Percentiles rank a stretch among this genome's conserved stretches.
Conservation (phyloP, 1,140 invertebrate species). For the Drepana arcuata region DNA sequence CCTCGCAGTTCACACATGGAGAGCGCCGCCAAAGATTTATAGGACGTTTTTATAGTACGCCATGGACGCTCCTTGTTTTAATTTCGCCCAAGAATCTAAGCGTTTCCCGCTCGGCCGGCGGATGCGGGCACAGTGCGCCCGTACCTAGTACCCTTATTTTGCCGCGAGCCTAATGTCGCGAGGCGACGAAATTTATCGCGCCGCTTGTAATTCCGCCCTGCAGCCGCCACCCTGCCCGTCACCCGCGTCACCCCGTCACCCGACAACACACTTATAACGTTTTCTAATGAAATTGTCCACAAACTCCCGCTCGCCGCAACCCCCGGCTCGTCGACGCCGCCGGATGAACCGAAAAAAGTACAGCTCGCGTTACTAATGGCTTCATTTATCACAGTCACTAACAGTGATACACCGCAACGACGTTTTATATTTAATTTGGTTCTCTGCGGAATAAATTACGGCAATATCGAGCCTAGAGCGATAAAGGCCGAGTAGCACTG, state of each 20-base stretch:
- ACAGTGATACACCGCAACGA: slow-evolving; percentile 68
- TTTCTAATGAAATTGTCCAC: slow-evolving; percentile 72
- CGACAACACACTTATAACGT: slow-evolving; percentile 61
- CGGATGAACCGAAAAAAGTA: slow-evolving; percentile 68
- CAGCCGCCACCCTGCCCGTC: slow-evolving; percentile 27
- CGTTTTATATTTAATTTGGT: slow-evolving; percentile 71
- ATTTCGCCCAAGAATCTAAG: slow-evolving; percentile 55
- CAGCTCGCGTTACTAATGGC: slow-evolving; percentile 68
- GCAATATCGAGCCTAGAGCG: slow-evolving; percentile 56
- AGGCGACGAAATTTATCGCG: slow-evolving; percentile 63
- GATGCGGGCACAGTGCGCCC: slow-evolving; percentile 15
- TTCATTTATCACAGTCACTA: slow-evolving; percentile 71
- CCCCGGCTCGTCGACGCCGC: slow-evolving; percentile 47
- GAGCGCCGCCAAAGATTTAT: slow-evolving; percentile 36
- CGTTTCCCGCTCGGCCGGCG: slow-evolving; percentile 25
- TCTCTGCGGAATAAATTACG: slow-evolving; percentile 66
- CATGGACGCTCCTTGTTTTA: slow-evolving; percentile 49
- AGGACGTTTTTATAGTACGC: slow-evolving; percentile 54
- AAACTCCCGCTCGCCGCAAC: slow-evolving; percentile 53
- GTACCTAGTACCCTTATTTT: slow-evolving; percentile 34
- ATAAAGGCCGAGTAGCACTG: slow-evolving; percentile 48
- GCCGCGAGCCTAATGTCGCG: slow-evolving; percentile 56
- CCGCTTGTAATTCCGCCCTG: slow-evolving; percentile 57
- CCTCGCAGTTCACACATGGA: slow-evolving; percentile 29
- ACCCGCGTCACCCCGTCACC: slow-evolving; percentile 45